phyloP scores from a whole-genome alignment of 2,113 vertebrate species.

The Pachypanchax playfairii region DNA sequence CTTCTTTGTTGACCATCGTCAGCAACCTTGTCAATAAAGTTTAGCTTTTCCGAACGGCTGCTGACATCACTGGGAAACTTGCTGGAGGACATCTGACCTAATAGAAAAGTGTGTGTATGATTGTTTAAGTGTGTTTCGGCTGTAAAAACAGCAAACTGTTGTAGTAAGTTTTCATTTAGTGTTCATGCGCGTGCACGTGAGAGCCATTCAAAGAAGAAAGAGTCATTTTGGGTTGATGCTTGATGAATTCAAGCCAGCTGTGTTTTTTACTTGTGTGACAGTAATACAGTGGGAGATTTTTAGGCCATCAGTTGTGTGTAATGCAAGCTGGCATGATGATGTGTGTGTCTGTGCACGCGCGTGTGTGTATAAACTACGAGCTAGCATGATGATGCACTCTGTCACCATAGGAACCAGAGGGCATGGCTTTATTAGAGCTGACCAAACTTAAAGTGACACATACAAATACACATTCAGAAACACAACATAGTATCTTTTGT shows the following conservation, averaged over 20 bases:
- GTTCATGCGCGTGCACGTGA: constrained; percentile 2
- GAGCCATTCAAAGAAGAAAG: constrained; percentile 15
- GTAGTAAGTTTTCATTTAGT: constrained; percentile 49
- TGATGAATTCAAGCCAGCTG: constrained; percentile 23
- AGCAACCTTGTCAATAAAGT: constrained; percentile 81
- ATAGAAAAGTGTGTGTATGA: constrained; percentile 12
- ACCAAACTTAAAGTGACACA: constrained; percentile 67
- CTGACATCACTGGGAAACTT: constrained; percentile 70
- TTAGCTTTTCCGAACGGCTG: constrained; percentile 71
- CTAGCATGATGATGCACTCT: constrained; percentile 86
- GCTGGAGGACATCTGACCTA: constrained; percentile 66
- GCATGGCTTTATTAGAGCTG: constrained; percentile 65
- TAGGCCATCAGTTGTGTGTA: constrained; percentile 68
- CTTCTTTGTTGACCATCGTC: constrained; percentile 62
- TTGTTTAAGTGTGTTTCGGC: constrained; percentile 1
- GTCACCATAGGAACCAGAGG: constrained; percentile 85
- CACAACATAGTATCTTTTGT: constrained; percentile 19
- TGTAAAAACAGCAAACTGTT: constrained; percentile 21
- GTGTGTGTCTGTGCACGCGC: constrained; percentile 15
- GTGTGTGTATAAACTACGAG: constrained; percentile 41
- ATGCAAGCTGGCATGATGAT: constrained; percentile 68
- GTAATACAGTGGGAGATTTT: constrained; percentile 67
- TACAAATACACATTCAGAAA: constrained; percentile 22
- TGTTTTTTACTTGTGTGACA: constrained; percentile 62
- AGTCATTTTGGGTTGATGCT: constrained; percentile 28